phyloP scores from a whole-genome alignment of 2,113 vertebrate genomes.

The Chionis minor region DNA sequence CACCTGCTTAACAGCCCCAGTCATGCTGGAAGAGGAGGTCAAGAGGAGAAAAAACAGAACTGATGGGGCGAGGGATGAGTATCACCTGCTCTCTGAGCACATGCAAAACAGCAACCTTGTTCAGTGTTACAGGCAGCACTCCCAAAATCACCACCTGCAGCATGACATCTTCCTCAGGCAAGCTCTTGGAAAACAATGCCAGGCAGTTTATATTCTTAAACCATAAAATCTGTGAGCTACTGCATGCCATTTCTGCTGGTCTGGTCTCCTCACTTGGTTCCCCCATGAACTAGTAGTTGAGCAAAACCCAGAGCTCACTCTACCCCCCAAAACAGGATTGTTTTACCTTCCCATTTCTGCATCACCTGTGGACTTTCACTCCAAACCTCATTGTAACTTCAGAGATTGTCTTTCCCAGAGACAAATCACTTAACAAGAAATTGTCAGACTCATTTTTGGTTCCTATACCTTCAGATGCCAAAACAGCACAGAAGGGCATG shows the following conservation, averaged over 20 bases:
- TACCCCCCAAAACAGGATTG: background rate
- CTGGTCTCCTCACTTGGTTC: background rate
- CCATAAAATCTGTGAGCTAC: background rate
- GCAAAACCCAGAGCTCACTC: background rate
- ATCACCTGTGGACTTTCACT: background rate
- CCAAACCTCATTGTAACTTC: background rate
- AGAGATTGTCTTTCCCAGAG: background rate
- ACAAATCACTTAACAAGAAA: background rate
- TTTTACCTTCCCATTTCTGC: background rate
- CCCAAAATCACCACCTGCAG: conserved; percentile 13
- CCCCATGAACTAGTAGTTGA: background rate
- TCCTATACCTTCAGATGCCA: background rate
- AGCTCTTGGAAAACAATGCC: background rate
- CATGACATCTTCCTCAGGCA: background rate
- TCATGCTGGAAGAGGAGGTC: background rate
- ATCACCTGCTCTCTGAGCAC: background rate
- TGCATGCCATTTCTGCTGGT: background rate
- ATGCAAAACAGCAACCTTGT: background rate
- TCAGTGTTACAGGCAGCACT: background rate
- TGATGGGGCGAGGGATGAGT: background rate
- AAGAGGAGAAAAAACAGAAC: background rate
- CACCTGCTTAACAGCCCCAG: background rate
- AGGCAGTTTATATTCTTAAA: background rate
- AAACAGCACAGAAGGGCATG: background rate
- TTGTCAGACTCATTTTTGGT: background rate